These are phyloP conservation scores for Sinohyriopsis cumingii DNA, from an alignment of 2,888 invertebrate species.

Conservation along the genomic window DNA sequence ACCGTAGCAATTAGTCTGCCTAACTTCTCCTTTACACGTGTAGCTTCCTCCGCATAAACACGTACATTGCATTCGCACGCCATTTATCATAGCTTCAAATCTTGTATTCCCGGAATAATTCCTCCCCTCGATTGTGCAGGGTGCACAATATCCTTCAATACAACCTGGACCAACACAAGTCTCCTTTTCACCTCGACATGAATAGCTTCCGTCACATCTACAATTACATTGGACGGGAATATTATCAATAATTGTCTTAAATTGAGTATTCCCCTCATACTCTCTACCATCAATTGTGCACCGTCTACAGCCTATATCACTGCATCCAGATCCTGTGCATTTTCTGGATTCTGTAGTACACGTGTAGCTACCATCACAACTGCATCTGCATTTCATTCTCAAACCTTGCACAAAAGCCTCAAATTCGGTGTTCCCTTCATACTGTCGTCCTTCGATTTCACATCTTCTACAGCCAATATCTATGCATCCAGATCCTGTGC, in stretches of 20 bases:
- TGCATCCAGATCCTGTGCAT: conserved; percentile 22
- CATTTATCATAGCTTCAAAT: conserved; percentile 23
- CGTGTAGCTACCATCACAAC: conserved; percentile 12
- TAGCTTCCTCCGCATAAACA: conserved; percentile 29
- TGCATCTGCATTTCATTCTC: conserved; percentile 16
- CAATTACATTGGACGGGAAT: conserved; percentile 21
- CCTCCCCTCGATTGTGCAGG: conserved; percentile 18
- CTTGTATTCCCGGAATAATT: conserved; percentile 14
- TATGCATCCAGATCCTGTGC: conserved; percentile 3
- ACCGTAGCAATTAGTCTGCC: conserved; percentile 21
- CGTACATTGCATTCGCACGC: conserved; percentile 19
- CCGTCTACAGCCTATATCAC: conserved; percentile 10
- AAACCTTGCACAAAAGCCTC: conserved; percentile 10
- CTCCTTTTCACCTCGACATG: conserved; percentile 12
- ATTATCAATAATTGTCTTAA: conserved; percentile 3
- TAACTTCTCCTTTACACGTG: conserved; percentile 22
- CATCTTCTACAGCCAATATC: conserved; percentile 34
- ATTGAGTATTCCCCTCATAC: background rate
- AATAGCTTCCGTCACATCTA: conserved; percentile 18
- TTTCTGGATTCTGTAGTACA: conserved; percentile 11
- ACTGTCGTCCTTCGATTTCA: conserved; percentile 16
- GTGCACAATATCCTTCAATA: conserved; percentile 11
- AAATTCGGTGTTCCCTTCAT: conserved; percentile 8
- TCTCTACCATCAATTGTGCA: conserved; percentile 10
- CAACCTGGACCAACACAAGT: conserved; percentile 15